These are phyloP conservation scores for Agrilus biguttatus DNA, from an alignment of 2,888 invertebrate genomes.

Conservation along the genomic window DNA sequence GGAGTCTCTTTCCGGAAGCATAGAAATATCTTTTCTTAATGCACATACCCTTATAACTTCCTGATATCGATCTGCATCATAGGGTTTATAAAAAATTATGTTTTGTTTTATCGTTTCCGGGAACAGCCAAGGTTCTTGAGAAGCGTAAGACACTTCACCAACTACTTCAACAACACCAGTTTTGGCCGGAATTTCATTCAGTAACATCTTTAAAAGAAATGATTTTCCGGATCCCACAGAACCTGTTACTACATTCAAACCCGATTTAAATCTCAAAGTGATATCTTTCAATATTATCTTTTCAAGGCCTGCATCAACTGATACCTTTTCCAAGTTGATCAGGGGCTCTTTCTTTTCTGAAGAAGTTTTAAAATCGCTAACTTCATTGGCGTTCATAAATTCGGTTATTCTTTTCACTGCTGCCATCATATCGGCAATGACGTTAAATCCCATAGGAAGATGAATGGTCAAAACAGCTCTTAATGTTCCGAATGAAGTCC, in stretches of 20 bases:
- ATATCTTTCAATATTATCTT: conserved; percentile 28
- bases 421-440: conserved; percentile 64
- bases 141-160: conserved; percentile 40
- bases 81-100: conserved; percentile 56
- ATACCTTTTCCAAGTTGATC: conserved; percentile 15
- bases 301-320: conserved; percentile 13
- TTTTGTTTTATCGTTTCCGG: conserved; percentile 55
- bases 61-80: conserved; percentile 39
- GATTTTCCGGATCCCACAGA: conserved; percentile 52
- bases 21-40: conserved; percentile 50
- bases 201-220: conserved; percentile 27
- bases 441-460: conserved; percentile 73
- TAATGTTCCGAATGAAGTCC: conserved; percentile 80
- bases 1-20: conserved; percentile 57
- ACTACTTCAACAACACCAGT: conserved; percentile 29
- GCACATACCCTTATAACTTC: conserved; percentile 49
- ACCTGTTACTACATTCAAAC: conserved; percentile 42
- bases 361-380: too few relatives aligned
- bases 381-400: conserved; percentile 20
- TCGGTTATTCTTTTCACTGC: conserved; percentile 54
- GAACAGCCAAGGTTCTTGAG: conserved; percentile 49
- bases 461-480: conserved; percentile 76
- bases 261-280: conserved; percentile 27
- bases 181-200: conserved; percentile 28
- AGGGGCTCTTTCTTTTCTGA: conserved; percentile 12